Percentiles rank a stretch among this genome's conserved stretches.
Conservation (phyloP, 64 coral and sea anemone genomes). For the Pachyseris speciosa region DNA sequence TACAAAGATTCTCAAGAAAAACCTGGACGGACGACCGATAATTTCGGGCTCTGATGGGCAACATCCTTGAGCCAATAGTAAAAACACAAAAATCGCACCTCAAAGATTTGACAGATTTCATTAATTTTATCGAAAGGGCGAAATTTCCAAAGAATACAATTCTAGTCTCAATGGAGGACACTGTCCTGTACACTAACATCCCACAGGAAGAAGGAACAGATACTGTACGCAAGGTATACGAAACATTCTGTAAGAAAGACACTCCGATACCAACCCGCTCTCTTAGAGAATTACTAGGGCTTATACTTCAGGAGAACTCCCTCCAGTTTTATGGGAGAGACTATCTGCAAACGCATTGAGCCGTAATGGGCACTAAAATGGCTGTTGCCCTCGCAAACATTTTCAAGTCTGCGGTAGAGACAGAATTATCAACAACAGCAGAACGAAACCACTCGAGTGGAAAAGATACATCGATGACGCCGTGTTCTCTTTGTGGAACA, state of each 20-base stretch:
- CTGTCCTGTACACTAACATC: not conserved
- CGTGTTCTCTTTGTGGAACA: not conserved
- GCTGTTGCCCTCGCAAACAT: not conserved
- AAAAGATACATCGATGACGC: constrained; percentile 45
- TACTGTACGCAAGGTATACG: not conserved
- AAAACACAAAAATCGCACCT: not conserved
- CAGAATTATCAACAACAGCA: not conserved
- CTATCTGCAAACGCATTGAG: not conserved
- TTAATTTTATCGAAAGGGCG: not conserved
- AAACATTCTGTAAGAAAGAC: not conserved
- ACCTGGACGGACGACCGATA: not conserved
- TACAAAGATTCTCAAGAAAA: constrained; percentile 26
- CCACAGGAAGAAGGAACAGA: too few relatives aligned
- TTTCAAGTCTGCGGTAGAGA: constrained; percentile 9
- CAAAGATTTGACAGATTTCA: too few relatives aligned
- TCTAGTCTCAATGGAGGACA: too few relatives aligned
- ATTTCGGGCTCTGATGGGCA: not conserved
- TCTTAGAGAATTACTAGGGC: not conserved
- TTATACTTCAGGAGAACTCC: not conserved
- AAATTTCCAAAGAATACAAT: not conserved
- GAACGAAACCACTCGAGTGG: not conserved
- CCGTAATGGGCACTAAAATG: not conserved
- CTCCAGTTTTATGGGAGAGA: constrained; percentile 27
- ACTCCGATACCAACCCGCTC: not conserved
- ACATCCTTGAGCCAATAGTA: not conserved